Evolutionary conservation across 1,140 invertebrate genomes (phyloP).

Genomic region (Zaprionus africanus): DNA sequence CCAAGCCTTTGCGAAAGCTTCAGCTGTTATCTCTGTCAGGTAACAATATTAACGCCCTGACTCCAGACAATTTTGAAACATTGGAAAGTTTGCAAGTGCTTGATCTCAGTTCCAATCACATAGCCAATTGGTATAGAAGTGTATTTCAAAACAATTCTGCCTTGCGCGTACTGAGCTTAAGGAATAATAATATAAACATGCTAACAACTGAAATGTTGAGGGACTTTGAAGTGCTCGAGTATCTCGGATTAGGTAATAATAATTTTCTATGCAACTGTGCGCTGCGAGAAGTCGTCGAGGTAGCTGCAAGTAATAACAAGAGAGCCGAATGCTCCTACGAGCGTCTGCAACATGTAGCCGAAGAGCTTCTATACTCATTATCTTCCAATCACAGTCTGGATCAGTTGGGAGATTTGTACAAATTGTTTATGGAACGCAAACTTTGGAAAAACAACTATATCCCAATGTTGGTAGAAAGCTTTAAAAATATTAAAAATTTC

Average conservation of each 20-base stretch:
- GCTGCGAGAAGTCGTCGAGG: slow-evolving; percentile 84
- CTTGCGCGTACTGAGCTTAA: slow-evolving; percentile 84
- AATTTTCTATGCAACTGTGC: slow-evolving; percentile 86
- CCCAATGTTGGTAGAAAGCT: slow-evolving; percentile 51
- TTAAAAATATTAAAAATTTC: slow-evolving; percentile 54
- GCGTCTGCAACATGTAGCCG: slow-evolving; percentile 8
- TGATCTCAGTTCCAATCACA: slow-evolving; percentile 85
- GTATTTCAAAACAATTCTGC: slow-evolving; percentile 80
- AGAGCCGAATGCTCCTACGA: slow-evolving; percentile 61
- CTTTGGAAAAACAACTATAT: slow-evolving; percentile 57
- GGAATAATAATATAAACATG: slow-evolving; percentile 86
- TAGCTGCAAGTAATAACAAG: slow-evolving; percentile 75
- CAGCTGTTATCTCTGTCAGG: slow-evolving; percentile 83
- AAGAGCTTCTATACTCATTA: background rate
- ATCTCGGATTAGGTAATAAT: slow-evolving; percentile 85
- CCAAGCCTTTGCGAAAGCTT: slow-evolving; percentile 82
- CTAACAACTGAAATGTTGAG: slow-evolving; percentile 85
- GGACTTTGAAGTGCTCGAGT: slow-evolving; percentile 80
- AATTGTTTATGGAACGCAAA: slow-evolving; percentile 22
- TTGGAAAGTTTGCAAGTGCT: slow-evolving; percentile 85
- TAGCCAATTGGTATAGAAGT: slow-evolving; percentile 85
- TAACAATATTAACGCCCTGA: slow-evolving; percentile 85
- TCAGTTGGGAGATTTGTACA: slow-evolving; percentile 1
- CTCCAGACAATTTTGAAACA: slow-evolving; percentile 49
- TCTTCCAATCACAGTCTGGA: slow-evolving; percentile 26